These are phyloP conservation scores for Thalassophryne amazonica DNA, from an alignment of 2,797 vertebrate genomes.

Conservation along the genomic window DNA sequence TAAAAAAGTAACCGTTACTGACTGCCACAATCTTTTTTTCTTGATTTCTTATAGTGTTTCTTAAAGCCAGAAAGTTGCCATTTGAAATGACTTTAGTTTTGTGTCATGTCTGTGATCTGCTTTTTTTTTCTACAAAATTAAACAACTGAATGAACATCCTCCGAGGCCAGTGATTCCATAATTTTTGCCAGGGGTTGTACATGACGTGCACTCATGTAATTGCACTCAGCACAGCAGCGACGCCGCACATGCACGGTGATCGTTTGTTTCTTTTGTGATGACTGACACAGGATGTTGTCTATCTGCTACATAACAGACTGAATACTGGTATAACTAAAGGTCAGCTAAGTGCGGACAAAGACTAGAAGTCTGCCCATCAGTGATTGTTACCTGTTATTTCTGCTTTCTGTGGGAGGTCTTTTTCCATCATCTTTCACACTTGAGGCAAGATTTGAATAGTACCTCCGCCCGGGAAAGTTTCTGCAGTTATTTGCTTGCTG, in stretches of 20 bases:
- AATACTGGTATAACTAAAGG: constrained; percentile 55
- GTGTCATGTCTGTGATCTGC: too few relatives aligned
- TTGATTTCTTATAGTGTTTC: too few relatives aligned
- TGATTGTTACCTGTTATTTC: constrained; percentile 38
- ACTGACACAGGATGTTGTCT: constrained; percentile 39
- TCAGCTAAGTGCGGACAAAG: constrained; percentile 37
- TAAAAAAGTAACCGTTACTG: too few relatives aligned
- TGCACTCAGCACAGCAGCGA: constrained; percentile 4
- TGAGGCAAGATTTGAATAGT: too few relatives aligned
- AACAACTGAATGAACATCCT: too few relatives aligned
- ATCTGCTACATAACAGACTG: constrained; percentile 26
- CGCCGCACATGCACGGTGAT: constrained; percentile 6
- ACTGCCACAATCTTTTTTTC: too few relatives aligned
- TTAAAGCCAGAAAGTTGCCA: too few relatives aligned
- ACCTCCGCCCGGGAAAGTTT: too few relatives aligned
- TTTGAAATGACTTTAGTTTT: too few relatives aligned
- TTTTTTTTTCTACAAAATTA: too few relatives aligned
- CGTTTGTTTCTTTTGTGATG: constrained; percentile 20
- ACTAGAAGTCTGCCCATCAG: constrained; percentile 38
- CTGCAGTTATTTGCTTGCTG: too few relatives aligned
- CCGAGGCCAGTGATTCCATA: background rate
- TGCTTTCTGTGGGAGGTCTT: too few relatives aligned
- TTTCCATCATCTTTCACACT: constrained; percentile 3
- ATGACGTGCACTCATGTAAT: background rate
- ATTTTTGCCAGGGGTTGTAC: background rate